A percentile compares a stretch with the other conserved stretches of the same genome.
These are phyloP conservation scores for Baccha elongata DNA, from an alignment of 2,888 invertebrate genomes.

Conservation along the genomic window DNA sequence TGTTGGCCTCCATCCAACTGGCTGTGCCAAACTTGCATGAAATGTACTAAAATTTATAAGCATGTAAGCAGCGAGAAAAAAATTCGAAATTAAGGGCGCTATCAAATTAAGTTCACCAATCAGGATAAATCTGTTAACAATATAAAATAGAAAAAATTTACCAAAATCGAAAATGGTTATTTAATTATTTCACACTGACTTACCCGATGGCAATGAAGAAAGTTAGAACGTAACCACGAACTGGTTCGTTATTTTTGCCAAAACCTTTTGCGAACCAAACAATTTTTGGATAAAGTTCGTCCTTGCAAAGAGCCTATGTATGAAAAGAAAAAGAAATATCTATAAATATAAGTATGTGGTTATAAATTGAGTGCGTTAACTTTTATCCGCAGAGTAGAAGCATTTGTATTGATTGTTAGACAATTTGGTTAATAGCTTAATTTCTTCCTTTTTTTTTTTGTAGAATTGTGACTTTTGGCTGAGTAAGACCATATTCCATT, in stretches of 20 bases:
- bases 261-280: slow-evolving; percentile 94
- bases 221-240: slow-evolving; percentile 95
- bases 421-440: slow-evolving; percentile 25
- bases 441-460: neutral
- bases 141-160: slow-evolving; percentile 11
- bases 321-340: neutral
- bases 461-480: neutral
- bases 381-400: slow-evolving; percentile 1
- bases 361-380: slow-evolving; percentile 6
- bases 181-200: slow-evolving; percentile 75
- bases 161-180: neutral
- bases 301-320: slow-evolving; percentile 92
- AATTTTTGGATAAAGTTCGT: slow-evolving; percentile 95
- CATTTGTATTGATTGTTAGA: slow-evolving; percentile 21
- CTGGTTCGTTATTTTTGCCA: slow-evolving; percentile 91
- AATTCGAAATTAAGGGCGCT: slow-evolving; percentile 96
- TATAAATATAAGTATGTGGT: slow-evolving; percentile 17
- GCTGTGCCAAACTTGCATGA: slow-evolving; percentile 94
- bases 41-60: slow-evolving; percentile 97
- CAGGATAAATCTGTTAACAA: slow-evolving; percentile 80
- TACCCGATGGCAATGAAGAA: slow-evolving; percentile 95
- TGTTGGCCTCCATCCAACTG: slow-evolving; percentile 94
- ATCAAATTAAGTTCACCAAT: slow-evolving; percentile 93
- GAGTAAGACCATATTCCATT: neutral
- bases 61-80: slow-evolving; percentile 96